A percentile compares a stretch with the other conserved stretches of the same genome.
These are phyloP conservation scores for Arrhopalites spinosus DNA, from an alignment of 2,888 invertebrate species.

Conservation along the genomic window DNA sequence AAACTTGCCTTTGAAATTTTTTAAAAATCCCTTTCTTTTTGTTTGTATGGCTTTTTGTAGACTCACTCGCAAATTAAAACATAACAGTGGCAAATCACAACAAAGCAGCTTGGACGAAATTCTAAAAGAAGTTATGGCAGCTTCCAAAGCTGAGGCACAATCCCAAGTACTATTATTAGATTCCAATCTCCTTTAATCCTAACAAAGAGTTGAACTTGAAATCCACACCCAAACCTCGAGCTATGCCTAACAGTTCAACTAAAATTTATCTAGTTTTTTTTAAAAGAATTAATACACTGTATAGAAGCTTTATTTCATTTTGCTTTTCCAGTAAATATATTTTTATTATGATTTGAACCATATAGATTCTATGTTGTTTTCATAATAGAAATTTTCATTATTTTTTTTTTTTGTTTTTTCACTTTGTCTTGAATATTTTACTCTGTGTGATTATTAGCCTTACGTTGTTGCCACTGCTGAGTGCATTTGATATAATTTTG, in stretches of 20 bases:
- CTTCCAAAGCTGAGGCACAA: conserved; percentile 50
- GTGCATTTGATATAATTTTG: too few relatives aligned
- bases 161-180: conserved; percentile 38
- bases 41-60: conserved; percentile 37
- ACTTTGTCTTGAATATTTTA: not conserved
- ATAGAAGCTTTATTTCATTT: conserved; percentile 14
- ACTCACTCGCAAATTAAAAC: conserved; percentile 22
- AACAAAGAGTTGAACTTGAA: not conserved
- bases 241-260: not conserved
- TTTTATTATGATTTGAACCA: not conserved
- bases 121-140: conserved; percentile 49
- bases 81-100: conserved; percentile 18
- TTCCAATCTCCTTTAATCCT: conserved; percentile 13
- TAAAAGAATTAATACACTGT: too few relatives aligned
- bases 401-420: not conserved
- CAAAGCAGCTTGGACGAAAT: conserved; percentile 42
- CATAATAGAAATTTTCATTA: too few relatives aligned
- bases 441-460: not conserved
- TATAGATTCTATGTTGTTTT: too few relatives aligned
- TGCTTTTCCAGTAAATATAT: not conserved
- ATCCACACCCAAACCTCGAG: conserved; percentile 15
- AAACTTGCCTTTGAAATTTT: not conserved
- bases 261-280: not conserved
- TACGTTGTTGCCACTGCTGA: not conserved
- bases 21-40: conserved; percentile 21